These are phyloP conservation scores for Hippopotamus amphibius DNA, from an alignment of 2,113 vertebrate genomes.

Conservation along the genomic window DNA sequence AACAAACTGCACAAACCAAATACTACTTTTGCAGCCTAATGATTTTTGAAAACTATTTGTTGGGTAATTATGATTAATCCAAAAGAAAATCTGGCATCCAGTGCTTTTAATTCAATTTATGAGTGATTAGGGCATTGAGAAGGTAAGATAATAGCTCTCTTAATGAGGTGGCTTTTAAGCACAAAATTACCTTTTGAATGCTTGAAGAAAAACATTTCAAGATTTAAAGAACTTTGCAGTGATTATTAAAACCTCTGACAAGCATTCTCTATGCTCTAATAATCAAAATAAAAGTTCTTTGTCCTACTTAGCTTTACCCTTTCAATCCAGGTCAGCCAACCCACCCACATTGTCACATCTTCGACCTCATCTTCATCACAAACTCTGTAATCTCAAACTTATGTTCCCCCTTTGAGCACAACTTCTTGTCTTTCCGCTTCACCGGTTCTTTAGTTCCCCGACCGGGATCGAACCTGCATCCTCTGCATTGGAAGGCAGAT, in stretches of 20 bases:
- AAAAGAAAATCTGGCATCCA: constrained; percentile 68
- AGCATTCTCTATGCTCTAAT: constrained; percentile 10
- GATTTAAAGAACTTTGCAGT: constrained; percentile 49
- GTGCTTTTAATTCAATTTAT: constrained; percentile 77
- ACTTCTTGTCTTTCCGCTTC: not conserved
- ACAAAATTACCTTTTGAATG: constrained; percentile 69
- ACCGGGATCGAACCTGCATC: too few relatives aligned
- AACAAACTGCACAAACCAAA: constrained; percentile 46
- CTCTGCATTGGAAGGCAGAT: too few relatives aligned
- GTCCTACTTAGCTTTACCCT: not conserved
- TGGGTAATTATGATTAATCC: constrained; percentile 75
- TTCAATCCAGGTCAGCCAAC: not conserved
- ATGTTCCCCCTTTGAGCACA: not conserved
- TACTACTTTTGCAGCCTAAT: constrained; percentile 67
- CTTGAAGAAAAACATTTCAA: constrained; percentile 64
- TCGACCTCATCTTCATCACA: not conserved
- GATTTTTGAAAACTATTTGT: constrained; percentile 64
- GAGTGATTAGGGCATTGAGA: constrained; percentile 71
- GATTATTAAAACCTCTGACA: constrained; percentile 64
- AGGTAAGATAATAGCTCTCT: constrained; percentile 76
- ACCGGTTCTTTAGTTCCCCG: too few relatives aligned
- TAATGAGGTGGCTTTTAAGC: constrained; percentile 69
- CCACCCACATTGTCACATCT: not conserved
- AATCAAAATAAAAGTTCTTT: constrained; percentile 50
- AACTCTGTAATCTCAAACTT: not conserved